Evolutionary conservation across 2,797 vertebrate genomes (phyloP).

Genomic region (Lagodon rhomboides): DNA sequence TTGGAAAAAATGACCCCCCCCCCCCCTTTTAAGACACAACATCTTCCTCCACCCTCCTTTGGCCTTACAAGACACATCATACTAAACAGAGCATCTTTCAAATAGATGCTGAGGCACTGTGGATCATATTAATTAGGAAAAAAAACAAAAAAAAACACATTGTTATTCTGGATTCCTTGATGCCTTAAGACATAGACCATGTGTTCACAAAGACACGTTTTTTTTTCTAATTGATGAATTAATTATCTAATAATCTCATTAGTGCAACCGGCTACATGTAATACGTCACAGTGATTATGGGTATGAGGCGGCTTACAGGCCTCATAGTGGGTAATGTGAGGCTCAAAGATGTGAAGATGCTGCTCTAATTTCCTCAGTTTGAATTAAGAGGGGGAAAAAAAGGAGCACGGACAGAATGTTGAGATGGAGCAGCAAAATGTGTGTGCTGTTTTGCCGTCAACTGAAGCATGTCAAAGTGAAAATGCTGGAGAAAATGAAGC

Average conservation of each 20-base stretch:
- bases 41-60: not conserved
- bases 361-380: not conserved
- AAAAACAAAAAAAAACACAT: too few relatives aligned
- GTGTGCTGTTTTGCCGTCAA: not conserved
- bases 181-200: conserved; percentile 24
- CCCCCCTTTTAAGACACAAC: not conserved
- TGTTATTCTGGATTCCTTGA: not conserved
- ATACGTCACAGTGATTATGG: conserved; percentile 48
- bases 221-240: conserved; percentile 38
- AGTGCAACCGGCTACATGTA: conserved; percentile 31
- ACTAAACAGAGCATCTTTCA: not conserved
- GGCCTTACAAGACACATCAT: conserved; percentile 11
- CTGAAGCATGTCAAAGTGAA: not conserved
- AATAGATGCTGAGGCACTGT: not conserved
- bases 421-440: not conserved
- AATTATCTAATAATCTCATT: conserved; percentile 54
- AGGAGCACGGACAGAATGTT: not conserved
- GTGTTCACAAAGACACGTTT: conserved; percentile 25
- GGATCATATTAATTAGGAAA: not conserved
- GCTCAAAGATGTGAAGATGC: not conserved
- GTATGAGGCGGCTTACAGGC: conserved; percentile 18
- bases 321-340: not conserved
- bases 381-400: not conserved
- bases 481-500: not conserved
- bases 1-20: too few relatives aligned